phyloP scores from a whole-genome alignment of 1,140 invertebrate species.

The Trissolcus basalis region DNA sequence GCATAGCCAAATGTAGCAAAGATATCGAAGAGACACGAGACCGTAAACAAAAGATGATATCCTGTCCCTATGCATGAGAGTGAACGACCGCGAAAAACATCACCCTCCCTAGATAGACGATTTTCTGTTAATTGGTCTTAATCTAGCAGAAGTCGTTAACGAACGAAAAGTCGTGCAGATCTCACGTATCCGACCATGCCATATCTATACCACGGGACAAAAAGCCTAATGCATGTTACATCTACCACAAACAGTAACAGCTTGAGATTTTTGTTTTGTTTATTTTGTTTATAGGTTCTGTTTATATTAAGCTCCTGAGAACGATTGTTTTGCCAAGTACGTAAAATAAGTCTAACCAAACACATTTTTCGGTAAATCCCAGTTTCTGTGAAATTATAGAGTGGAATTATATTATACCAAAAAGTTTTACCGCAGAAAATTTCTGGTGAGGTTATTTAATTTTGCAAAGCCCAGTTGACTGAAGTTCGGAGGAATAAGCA shows the following conservation, averaged over 20 bases:
- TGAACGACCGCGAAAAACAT: conserved; percentile 62
- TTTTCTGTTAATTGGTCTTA: conserved; percentile 69
- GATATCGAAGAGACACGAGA: no score
- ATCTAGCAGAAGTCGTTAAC: conserved; percentile 57
- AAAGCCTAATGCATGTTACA: conserved; percentile 34
- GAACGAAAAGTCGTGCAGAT: conserved; percentile 62
- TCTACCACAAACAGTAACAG: conserved; percentile 18
- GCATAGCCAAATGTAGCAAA: no score
- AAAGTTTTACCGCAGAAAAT: no score
- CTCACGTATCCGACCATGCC: conserved; percentile 54
- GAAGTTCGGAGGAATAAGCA: no score
- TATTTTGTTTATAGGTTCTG: neutral
- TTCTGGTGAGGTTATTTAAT: no score
- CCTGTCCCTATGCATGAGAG: conserved; percentile 36
- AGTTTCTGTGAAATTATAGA: no score
- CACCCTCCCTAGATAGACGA: conserved; percentile 59
- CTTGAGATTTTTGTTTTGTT: conserved; percentile 8
- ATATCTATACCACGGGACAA: conserved; percentile 48
- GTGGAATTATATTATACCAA: no score
- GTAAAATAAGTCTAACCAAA: no score
- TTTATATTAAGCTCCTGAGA: no score
- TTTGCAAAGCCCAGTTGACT: no score
- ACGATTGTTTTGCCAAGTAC: no score
- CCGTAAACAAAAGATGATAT: conserved; percentile 65
- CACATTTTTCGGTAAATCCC: no score